A percentile compares a stretch with the other conserved stretches of the same genome.
Evolutionary conservation across 2,888 invertebrate species (phyloP).

Genomic region (Archips crataeganus): DNA sequence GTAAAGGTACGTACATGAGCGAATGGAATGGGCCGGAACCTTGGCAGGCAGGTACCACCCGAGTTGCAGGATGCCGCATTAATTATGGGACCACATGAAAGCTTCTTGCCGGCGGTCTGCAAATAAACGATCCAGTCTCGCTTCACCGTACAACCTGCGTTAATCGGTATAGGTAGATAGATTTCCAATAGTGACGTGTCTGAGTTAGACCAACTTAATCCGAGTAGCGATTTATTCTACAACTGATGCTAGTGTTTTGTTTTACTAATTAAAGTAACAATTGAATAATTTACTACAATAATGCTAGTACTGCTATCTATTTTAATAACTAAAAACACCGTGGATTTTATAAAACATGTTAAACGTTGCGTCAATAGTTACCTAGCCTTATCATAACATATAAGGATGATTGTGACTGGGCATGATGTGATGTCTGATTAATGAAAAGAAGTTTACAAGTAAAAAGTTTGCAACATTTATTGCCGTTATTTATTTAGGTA

Average conservation of each 20-base stretch:
- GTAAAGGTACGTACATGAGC: neutral
- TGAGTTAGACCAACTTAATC: neutral
- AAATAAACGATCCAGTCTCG: constrained; percentile 27
- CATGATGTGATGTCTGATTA: no score
- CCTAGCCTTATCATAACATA: no score
- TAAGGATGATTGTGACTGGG: no score
- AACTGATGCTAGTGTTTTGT: neutral
- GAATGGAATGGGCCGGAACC: neutral
- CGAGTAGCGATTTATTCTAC: neutral
- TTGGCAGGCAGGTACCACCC: constrained; percentile 9
- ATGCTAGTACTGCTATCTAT: no score
- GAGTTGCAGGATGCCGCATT: constrained; percentile 22
- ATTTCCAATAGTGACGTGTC: neutral
- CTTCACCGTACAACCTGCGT: constrained; percentile 9
- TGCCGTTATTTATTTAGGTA: no score
- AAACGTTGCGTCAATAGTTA: no score
- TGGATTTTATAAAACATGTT: no score
- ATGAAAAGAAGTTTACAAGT: no score
- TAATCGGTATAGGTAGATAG: constrained; percentile 6
- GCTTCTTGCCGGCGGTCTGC: constrained; percentile 17
- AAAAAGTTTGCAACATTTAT: no score
- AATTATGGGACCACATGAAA: constrained; percentile 31
- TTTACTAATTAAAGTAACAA: neutral
- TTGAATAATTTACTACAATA: no score
- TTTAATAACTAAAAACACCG: no score